Conservation (phyloP, 2,113 vertebrate genomes). For the Formicarius rufipectus region DNA sequence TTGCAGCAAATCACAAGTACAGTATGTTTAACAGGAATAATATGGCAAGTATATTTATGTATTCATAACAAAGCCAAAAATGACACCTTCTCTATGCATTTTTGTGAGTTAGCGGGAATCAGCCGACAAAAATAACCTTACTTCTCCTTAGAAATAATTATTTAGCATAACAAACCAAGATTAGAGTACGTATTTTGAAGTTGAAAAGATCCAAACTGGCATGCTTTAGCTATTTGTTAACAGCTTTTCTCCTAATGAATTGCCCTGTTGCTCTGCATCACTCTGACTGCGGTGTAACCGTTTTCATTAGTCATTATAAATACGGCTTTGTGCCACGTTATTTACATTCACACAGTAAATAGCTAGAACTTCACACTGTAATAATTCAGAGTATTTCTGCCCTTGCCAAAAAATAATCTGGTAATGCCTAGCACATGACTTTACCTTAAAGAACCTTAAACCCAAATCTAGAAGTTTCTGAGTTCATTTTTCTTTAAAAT, state of each 20-base stretch:
- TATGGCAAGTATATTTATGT: constrained; percentile 60
- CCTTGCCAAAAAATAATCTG: constrained; percentile 56
- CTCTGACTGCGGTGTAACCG: constrained; percentile 72
- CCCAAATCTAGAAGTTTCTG: neutral
- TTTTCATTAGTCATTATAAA: constrained; percentile 78
- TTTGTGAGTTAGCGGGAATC: constrained; percentile 41
- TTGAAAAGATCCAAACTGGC: constrained; percentile 57
- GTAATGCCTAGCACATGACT: constrained; percentile 37
- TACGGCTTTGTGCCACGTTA: constrained; percentile 69
- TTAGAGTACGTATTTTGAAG: constrained; percentile 38
- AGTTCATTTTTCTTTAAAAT: neutral
- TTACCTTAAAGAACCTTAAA: constrained; percentile 37
- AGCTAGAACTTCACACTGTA: constrained; percentile 69
- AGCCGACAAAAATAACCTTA: constrained; percentile 18
- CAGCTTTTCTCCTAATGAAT: constrained; percentile 74
- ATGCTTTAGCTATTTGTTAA: constrained; percentile 69
- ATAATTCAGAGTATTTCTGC: constrained; percentile 54
- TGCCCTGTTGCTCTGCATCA: constrained; percentile 75
- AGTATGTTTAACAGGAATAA: constrained; percentile 59
- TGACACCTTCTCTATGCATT: constrained; percentile 1
- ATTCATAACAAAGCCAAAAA: constrained; percentile 51
- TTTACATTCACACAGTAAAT: constrained; percentile 77
- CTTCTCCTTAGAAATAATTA: constrained; percentile 46
- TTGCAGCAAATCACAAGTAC: constrained; percentile 51
- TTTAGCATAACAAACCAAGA: constrained; percentile 54